These are phyloP conservation scores for Catharus bicknelli DNA, from an alignment of 2,113 vertebrate species.

Conservation along the genomic window DNA sequence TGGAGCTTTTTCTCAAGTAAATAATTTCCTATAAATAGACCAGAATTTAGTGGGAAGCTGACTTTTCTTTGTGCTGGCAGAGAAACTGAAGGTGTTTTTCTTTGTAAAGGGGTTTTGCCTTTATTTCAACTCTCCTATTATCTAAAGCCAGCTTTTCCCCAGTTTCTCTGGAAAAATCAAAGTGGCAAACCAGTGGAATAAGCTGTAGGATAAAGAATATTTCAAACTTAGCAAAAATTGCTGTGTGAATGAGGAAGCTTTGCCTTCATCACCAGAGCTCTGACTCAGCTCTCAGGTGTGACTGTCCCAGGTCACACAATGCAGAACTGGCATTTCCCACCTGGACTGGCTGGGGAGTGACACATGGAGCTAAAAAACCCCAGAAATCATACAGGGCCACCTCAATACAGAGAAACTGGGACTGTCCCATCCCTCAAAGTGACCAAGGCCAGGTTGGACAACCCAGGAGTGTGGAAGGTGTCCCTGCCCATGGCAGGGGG, in stretches of 20 bases:
- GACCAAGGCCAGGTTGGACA: accelerated
- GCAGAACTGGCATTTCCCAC: not conserved
- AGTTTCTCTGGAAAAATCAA: not conserved
- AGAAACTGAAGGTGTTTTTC: not conserved
- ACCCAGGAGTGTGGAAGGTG: accelerated
- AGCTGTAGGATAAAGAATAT: not conserved
- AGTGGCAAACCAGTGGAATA: not conserved
- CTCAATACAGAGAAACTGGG: not conserved
- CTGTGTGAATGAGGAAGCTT: not conserved
- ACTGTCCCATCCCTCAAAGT: not conserved
- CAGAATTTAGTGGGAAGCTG: not conserved
- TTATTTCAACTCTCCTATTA: not conserved
- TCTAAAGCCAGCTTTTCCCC: not conserved
- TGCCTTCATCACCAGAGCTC: not conserved
- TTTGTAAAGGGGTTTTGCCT: not conserved
- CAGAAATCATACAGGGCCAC: not conserved
- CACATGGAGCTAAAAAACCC: not conserved
- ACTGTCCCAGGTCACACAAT: not conserved
- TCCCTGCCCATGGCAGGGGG: not conserved
- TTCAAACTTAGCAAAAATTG: not conserved
- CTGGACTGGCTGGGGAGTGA: not conserved
- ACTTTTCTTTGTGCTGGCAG: not conserved
- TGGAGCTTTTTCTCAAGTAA: not conserved
- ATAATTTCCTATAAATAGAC: not conserved
- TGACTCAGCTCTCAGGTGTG: not conserved